phyloP scores from a whole-genome alignment of 2,797 vertebrate species.

The Darevskia mixta region DNA sequence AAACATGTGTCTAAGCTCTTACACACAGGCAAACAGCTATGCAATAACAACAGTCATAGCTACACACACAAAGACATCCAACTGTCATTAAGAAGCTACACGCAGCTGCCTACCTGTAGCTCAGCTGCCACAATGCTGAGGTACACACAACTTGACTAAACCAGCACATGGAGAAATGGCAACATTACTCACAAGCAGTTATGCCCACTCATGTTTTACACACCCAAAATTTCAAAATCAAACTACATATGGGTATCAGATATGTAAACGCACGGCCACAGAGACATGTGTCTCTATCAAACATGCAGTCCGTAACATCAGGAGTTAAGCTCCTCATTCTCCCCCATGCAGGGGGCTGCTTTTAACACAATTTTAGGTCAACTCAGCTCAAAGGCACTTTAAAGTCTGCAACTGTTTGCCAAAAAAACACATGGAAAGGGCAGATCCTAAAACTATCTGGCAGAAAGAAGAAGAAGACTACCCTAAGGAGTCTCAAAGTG shows the following conservation, averaged over 20 bases:
- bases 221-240: background rate
- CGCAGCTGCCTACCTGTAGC: background rate
- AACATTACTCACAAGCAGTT: background rate
- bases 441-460: slow-evolving; percentile 14
- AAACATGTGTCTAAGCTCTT: too few species aligned
- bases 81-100: background rate
- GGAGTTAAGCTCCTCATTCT: background rate
- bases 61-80: too few species aligned
- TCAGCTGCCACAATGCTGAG: background rate
- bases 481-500: too few species aligned
- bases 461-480: background rate
- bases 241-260: background rate
- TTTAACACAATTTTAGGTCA: background rate
- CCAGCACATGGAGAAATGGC: background rate
- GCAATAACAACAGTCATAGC: too few species aligned
- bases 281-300: too few species aligned
- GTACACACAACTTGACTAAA: background rate
- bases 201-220: background rate
- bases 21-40: too few species aligned
- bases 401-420: background rate
- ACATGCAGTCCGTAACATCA: background rate
- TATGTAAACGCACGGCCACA: background rate
- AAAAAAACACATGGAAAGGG: background rate
- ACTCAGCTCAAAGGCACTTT: background rate
- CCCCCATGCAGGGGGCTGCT: background rate